These are phyloP conservation scores for Hippasteria phrygiana DNA, from an alignment of 53 echinoderm and acorn worm species.

Conservation along the genomic window DNA sequence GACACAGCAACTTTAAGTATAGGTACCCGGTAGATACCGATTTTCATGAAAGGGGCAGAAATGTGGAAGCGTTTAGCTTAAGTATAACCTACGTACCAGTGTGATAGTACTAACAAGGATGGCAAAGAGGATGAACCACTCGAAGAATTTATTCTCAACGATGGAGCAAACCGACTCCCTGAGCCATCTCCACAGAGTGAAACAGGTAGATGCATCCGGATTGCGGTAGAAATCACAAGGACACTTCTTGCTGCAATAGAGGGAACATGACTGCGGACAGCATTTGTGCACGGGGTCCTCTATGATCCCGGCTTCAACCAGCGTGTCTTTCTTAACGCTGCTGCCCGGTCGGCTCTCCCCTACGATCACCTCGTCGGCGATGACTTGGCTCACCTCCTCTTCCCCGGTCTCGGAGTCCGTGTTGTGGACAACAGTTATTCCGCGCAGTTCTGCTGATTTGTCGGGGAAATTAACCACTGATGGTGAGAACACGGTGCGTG, in stretches of 20 bases:
- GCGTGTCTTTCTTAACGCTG: not conserved
- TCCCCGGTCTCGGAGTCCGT: slow-evolving; percentile 68
- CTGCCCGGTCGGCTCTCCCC: not conserved
- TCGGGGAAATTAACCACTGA: slow-evolving; percentile 4
- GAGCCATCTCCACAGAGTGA: slow-evolving; percentile 60
- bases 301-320: slow-evolving; percentile 44
- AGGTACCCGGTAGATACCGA: no score
- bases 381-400: not conserved
- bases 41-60: no score
- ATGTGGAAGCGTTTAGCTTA: not conserved
- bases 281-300: slow-evolving; percentile 89
- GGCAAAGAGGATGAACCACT: slow-evolving; percentile 81
- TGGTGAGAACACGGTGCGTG: slow-evolving; percentile 6
- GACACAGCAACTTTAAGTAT: no score
- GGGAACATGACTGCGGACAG: slow-evolving; percentile 52
- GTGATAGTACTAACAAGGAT: slow-evolving; percentile 87
- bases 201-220: slow-evolving; percentile 57
- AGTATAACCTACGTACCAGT: slow-evolving; percentile 71
- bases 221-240: slow-evolving; percentile 62
- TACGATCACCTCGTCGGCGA: not conserved
- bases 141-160: slow-evolving; percentile 88
- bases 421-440: slow-evolving; percentile 35
- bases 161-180: slow-evolving; percentile 70
- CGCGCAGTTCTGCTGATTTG: slow-evolving; percentile 41
- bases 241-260: slow-evolving; percentile 66